Conservation (phyloP, 2,797 vertebrate species). For the Falco novaeseelandiae region DNA sequence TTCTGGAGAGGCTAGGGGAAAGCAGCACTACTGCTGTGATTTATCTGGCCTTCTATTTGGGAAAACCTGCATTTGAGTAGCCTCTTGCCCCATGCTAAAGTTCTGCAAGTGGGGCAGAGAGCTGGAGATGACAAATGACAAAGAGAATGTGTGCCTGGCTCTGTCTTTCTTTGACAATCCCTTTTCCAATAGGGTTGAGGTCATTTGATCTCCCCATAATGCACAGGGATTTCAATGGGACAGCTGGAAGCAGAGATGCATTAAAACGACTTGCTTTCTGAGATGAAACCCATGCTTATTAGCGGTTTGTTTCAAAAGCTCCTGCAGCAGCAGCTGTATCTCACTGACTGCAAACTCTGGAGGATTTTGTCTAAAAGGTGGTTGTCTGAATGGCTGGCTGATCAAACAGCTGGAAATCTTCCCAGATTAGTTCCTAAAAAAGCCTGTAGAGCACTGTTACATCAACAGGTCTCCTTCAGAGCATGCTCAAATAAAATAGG, state of each 20-base stretch:
- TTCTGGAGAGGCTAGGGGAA: background rate
- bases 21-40: background rate
- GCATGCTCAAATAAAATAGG: background rate
- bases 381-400: background rate
- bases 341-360: background rate
- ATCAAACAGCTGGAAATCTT: conserved; percentile 3
- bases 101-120: background rate
- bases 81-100: background rate
- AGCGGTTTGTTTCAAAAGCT: conserved; percentile 32
- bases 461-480: background rate
- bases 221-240: conserved; percentile 33
- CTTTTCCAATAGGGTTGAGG: background rate
- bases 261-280: background rate
- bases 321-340: background rate
- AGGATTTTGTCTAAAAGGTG: conserved; percentile 11
- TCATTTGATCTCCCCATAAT: conserved; percentile 24
- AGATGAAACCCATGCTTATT: conserved; percentile 34
- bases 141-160: background rate
- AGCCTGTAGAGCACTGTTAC: background rate
- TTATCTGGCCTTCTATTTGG: background rate
- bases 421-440: background rate
- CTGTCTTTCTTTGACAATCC: background rate
- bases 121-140: background rate
- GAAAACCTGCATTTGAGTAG: background rate
- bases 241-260: conserved; percentile 24